Conservation (phyloP, 30 jellyfish, hydroid and myxozoan genomes). For the Hydra vulgaris region DNA sequence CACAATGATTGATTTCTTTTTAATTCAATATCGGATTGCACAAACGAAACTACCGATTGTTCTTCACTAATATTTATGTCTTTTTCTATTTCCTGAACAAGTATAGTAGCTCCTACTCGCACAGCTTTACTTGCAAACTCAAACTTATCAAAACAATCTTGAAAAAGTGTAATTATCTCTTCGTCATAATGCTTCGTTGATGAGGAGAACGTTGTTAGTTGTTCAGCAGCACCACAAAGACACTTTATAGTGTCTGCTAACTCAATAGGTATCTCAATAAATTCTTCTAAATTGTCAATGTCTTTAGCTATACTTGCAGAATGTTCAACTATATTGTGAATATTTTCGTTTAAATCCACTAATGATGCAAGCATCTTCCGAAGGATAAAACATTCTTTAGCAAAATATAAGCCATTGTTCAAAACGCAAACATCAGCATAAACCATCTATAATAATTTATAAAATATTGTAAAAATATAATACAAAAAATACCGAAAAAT, state of each 20-base stretch:
- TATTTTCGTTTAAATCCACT: conserved; percentile 31
- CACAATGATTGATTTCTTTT: conserved; percentile 13
- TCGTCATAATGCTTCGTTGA: conserved; percentile 10
- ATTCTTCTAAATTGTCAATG: conserved; percentile 26
- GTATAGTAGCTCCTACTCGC: conserved; percentile 63
- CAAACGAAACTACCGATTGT: conserved; percentile 25
- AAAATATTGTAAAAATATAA: not conserved
- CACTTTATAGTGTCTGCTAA: conserved; percentile 36
- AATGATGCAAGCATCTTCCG: conserved; percentile 22
- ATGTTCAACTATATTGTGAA: conserved; percentile 11
- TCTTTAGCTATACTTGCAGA: conserved; percentile 17
- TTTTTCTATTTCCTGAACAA: conserved; percentile 52
- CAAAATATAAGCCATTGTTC: conserved; percentile 10
- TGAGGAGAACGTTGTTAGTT: conserved; percentile 14
- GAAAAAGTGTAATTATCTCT: conserved; percentile 9
- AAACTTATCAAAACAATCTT: conserved; percentile 29
- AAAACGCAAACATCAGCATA: conserved; percentile 24
- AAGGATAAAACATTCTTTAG: conserved; percentile 26
- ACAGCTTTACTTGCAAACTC: conserved; percentile 64
- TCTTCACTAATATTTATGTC: conserved; percentile 23
- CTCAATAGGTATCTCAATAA: conserved; percentile 28
- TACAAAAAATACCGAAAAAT: not conserved
- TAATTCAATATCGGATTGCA: conserved; percentile 25
- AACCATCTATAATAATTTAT: conserved; percentile 6
- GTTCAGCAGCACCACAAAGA: conserved; percentile 13